Percentiles rank a stretch among this genome's conserved stretches.
These are phyloP conservation scores for Amblyornis subalaris DNA, from an alignment of 2,113 vertebrate genomes.

Conservation along the genomic window DNA sequence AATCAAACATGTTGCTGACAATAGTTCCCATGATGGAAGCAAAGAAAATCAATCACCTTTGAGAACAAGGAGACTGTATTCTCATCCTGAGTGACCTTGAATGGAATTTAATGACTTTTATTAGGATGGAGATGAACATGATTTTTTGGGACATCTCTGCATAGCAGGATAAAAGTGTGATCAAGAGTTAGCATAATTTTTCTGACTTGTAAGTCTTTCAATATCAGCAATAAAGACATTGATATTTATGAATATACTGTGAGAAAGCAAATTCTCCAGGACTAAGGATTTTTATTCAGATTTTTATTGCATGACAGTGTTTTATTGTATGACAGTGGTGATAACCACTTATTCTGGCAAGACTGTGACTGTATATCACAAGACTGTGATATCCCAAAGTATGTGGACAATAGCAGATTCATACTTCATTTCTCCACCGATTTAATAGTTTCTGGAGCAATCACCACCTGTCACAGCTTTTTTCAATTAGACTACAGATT, in stretches of 20 bases:
- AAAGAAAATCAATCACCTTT: background rate
- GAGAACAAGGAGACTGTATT: background rate
- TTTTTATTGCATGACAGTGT: background rate
- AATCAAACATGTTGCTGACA: accelerated
- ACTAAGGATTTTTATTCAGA: background rate
- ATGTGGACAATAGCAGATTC: accelerated
- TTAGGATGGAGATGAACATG: background rate
- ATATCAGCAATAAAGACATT: background rate
- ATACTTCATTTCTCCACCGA: background rate
- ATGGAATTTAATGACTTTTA: background rate
- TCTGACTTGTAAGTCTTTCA: background rate
- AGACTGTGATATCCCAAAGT: background rate
- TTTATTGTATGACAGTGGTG: background rate
- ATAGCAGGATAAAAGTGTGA: background rate
- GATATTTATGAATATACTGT: background rate
- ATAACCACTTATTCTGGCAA: background rate
- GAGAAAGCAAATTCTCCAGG: background rate
- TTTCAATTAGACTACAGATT: background rate
- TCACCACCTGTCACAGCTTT: background rate
- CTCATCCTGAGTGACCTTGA: background rate
- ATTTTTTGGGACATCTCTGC: background rate
- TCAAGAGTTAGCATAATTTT: background rate
- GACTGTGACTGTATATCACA: background rate
- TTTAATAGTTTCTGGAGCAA: background rate
- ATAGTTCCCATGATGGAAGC: background rate